Evolutionary conservation across 2,797 vertebrate species (phyloP).

Genomic region (Malurus leucopterus): DNA sequence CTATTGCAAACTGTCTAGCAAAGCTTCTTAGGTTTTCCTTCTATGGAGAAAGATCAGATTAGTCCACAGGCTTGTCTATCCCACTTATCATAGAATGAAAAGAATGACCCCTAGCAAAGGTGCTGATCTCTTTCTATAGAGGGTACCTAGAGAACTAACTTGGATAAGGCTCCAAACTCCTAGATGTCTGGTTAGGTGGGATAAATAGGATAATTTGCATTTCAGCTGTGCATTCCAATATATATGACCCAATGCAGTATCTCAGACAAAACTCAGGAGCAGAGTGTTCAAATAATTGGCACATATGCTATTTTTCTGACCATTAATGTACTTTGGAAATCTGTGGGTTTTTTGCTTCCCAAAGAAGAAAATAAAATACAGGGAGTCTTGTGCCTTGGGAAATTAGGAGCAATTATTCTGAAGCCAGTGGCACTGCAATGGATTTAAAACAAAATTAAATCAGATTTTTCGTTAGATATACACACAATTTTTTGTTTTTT

Average conservation of each 20-base stretch:
- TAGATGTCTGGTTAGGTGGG: neutral
- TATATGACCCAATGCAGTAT: neutral
- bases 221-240: neutral
- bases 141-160: neutral
- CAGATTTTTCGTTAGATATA: neutral
- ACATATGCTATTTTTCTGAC: neutral
- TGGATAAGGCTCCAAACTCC: neutral
- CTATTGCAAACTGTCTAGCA: neutral
- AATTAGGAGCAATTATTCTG: neutral
- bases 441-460: neutral
- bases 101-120: neutral
- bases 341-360: neutral
- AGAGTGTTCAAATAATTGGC: neutral
- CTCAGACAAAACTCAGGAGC: neutral
- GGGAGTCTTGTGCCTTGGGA: neutral
- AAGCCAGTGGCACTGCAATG: neutral
- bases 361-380: neutral
- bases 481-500: neutral
- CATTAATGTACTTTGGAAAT: neutral
- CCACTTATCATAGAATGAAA: neutral
- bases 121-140: neutral
- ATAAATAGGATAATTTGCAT: neutral
- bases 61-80: neutral
- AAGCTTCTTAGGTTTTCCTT: neutral
- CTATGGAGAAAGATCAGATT: neutral